phyloP scores from a whole-genome alignment of 1,140 invertebrate species.

The Habropoda laboriosa region DNA sequence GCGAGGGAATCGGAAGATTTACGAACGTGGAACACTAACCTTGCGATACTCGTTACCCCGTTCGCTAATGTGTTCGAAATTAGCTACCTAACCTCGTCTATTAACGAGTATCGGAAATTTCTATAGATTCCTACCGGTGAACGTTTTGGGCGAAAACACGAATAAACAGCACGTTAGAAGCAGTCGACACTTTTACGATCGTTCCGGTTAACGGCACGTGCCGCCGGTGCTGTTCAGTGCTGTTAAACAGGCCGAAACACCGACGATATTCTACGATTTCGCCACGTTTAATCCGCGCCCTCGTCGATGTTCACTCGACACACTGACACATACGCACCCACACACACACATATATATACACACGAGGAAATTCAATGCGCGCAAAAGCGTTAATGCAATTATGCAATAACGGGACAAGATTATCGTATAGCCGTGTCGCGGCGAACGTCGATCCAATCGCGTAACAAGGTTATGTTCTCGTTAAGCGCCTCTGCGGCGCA shows the following conservation, averaged over 20 bases:
- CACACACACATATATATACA: too few species aligned
- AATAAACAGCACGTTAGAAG: neutral
- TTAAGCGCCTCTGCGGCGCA: slow-evolving; percentile 35
- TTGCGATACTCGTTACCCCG: neutral
- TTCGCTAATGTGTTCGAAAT: neutral
- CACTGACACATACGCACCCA: neutral
- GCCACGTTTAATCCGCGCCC: slow-evolving; percentile 1
- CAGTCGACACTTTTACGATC: neutral
- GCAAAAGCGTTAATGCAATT: slow-evolving; percentile 44
- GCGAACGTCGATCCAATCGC: slow-evolving; percentile 47
- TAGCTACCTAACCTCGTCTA: neutral
- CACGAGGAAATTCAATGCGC: slow-evolving; percentile 23
- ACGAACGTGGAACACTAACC: neutral
- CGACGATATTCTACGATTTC: slow-evolving; percentile 6
- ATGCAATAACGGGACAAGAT: slow-evolving; percentile 49
- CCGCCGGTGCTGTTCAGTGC: neutral
- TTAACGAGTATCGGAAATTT: neutral
- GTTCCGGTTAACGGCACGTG: neutral
- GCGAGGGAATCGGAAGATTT: neutral
- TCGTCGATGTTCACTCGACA: neutral
- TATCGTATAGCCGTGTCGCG: slow-evolving; percentile 43
- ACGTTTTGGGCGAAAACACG: neutral
- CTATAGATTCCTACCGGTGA: neutral
- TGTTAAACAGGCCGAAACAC: neutral
- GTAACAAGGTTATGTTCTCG: slow-evolving; percentile 48